Percentiles rank a stretch among this genome's conserved stretches.
Conservation (phyloP, 1,140 invertebrate genomes). For the Papilio polytes region DNA sequence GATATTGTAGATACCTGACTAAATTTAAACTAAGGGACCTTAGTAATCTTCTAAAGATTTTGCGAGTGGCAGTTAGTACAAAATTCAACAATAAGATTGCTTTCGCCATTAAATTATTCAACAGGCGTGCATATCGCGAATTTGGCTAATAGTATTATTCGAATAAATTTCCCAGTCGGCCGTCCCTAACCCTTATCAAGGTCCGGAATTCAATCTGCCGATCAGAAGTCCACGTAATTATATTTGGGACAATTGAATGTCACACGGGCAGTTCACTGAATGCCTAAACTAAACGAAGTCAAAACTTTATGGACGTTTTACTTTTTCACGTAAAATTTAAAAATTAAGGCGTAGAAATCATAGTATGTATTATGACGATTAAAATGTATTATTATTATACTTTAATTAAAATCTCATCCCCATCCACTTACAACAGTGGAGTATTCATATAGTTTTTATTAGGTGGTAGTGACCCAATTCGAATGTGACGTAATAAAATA, state of each 20-base stretch:
- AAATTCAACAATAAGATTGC: conserved; percentile 11
- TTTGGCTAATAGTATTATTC: conserved; percentile 14
- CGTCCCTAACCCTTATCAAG: conserved; percentile 30
- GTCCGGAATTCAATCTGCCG: conserved; percentile 29
- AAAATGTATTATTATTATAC: background rate
- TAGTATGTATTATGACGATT: no score
- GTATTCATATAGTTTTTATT: no score
- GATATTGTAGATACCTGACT: no score
- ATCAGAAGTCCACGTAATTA: conserved; percentile 31
- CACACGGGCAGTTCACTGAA: conserved; percentile 10
- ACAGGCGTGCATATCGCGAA: conserved; percentile 16
- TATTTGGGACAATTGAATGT: conserved; percentile 28
- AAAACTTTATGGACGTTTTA: background rate
- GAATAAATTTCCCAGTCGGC: conserved; percentile 32
- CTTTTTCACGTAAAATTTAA: background rate
- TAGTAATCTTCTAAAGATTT: background rate
- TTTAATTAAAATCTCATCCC: no score
- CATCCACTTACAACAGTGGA: no score
- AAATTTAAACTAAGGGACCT: no score
- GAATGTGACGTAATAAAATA: no score
- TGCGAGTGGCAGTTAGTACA: background rate
- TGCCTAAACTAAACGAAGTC: background rate
- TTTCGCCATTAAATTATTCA: conserved; percentile 17
- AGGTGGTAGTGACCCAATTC: no score
- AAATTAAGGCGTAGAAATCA: background rate